Conservation (phyloP, 2,888 invertebrate genomes). For the Dryococelus australis region DNA sequence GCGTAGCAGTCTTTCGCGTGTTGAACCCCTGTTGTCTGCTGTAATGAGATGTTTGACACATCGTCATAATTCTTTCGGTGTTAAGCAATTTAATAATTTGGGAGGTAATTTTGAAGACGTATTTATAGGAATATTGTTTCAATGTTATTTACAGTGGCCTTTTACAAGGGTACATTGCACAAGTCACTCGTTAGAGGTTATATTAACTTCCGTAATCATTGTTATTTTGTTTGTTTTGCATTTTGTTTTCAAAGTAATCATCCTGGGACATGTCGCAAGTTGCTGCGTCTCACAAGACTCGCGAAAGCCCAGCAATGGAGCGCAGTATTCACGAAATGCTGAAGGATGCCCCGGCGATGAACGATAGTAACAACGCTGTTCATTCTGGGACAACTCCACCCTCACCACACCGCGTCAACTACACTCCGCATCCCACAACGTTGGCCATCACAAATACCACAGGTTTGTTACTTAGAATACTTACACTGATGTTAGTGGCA, state of each 20-base stretch:
- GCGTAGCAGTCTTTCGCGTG: too few species aligned
- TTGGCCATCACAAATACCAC: slow-evolving; percentile 77
- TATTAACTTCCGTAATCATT: too few species aligned
- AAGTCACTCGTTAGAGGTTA: too few species aligned
- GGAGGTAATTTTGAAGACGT: too few species aligned
- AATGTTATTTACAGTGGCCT: too few species aligned
- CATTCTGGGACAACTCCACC: slow-evolving; percentile 76
- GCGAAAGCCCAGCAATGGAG: slow-evolving; percentile 56
- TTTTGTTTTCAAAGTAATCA: neutral
- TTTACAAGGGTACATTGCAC: too few species aligned
- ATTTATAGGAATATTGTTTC: too few species aligned
- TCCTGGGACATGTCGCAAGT: slow-evolving; percentile 43
- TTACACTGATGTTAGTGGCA: neutral
- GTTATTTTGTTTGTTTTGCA: neutral
- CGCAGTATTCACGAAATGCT: slow-evolving; percentile 86
- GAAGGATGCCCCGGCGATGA: slow-evolving; percentile 81
- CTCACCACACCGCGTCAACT: slow-evolving; percentile 45
- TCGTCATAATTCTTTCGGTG: too few species aligned
- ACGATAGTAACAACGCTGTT: slow-evolving; percentile 76
- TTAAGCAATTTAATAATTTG: too few species aligned
- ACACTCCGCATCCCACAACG: slow-evolving; percentile 61
- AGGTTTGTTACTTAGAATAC: slow-evolving; percentile 42
- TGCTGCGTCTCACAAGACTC: slow-evolving; percentile 36
- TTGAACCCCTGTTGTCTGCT: too few species aligned
- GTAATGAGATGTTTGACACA: too few species aligned